A percentile compares a stretch with the other conserved stretches of the same genome.
These are phyloP conservation scores for Andrena bicolor DNA, from an alignment of 2,888 invertebrate genomes.

Conservation along the genomic window DNA sequence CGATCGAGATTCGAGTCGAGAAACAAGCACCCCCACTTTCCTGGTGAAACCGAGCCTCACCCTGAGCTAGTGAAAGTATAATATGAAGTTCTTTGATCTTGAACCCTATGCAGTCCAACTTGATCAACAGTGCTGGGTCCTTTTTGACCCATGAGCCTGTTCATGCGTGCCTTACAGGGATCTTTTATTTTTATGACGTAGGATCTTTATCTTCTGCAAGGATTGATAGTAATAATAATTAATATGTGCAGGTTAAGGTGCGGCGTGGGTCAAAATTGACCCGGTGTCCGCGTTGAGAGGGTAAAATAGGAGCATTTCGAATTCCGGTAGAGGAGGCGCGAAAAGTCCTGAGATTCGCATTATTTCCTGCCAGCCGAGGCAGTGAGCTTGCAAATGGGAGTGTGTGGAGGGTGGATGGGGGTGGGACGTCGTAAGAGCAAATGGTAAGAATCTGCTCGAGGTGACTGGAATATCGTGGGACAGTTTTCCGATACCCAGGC, in stretches of 20 bases:
- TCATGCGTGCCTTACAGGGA: too few relatives aligned
- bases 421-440: slow-evolving; percentile 48
- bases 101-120: too few relatives aligned
- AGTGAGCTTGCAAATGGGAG: slow-evolving; percentile 41
- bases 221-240: too few relatives aligned
- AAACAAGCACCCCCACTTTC: neutral
- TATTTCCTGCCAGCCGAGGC: slow-evolving; percentile 38
- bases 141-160: too few relatives aligned
- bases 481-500: slow-evolving; percentile 67
- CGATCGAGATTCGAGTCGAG: neutral
- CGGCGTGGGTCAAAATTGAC: too few relatives aligned
- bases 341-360: slow-evolving; percentile 58
- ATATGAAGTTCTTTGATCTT: neutral
- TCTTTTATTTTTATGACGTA: too few relatives aligned
- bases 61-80: neutral
- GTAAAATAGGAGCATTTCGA: neutral
- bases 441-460: slow-evolving; percentile 57
- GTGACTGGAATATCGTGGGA: slow-evolving; percentile 68
- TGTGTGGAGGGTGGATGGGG: slow-evolving; percentile 4
- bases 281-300: too few relatives aligned
- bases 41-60: neutral
- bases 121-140: too few relatives aligned
- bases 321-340: slow-evolving; percentile 18
- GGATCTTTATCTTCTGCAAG: too few relatives aligned
- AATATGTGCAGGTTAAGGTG: too few relatives aligned